Percentiles rank a stretch among this genome's conserved stretches.
These are phyloP conservation scores for Bicyclus anynana DNA, from an alignment of 1,140 invertebrate genomes.

Conservation along the genomic window DNA sequence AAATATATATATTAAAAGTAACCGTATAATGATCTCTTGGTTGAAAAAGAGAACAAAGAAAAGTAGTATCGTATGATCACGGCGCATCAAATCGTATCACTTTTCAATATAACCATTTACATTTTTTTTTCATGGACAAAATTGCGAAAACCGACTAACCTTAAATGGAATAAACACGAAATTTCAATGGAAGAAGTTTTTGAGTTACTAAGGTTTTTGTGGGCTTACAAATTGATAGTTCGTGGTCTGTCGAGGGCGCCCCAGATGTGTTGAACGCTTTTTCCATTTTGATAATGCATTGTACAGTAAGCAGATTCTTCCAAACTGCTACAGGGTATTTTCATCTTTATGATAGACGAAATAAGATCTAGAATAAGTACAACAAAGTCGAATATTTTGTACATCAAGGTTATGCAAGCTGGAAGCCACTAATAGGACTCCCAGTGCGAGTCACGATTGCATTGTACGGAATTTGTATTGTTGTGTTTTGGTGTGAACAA, in stretches of 20 bases:
- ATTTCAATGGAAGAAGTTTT: neutral
- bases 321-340: neutral
- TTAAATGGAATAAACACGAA: neutral
- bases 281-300: conserved; percentile 22
- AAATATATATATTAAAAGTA: too few relatives aligned
- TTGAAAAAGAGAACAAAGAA: conserved; percentile 13
- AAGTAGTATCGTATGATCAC: conserved; percentile 19
- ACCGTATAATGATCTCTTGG: conserved; percentile 3
- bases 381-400: neutral
- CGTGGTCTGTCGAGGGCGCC: conserved; percentile 21
- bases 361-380: conserved; percentile 1
- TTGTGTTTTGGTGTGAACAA: conserved; percentile 3
- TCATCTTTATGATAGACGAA: conserved; percentile 1
- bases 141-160: neutral
- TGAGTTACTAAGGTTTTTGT: conserved; percentile 6
- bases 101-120: conserved; percentile 18
- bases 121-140: neutral
- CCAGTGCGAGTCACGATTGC: conserved; percentile 45
- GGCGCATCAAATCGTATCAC: conserved; percentile 19
- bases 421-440: conserved; percentile 32
- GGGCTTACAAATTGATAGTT: conserved; percentile 29
- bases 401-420: conserved; percentile 47
- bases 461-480: conserved; percentile 24
- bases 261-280: conserved; percentile 27
- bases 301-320: conserved; percentile 11